Conservation (phyloP, 2,888 invertebrate genomes). For the Parnassius glacialis region DNA sequence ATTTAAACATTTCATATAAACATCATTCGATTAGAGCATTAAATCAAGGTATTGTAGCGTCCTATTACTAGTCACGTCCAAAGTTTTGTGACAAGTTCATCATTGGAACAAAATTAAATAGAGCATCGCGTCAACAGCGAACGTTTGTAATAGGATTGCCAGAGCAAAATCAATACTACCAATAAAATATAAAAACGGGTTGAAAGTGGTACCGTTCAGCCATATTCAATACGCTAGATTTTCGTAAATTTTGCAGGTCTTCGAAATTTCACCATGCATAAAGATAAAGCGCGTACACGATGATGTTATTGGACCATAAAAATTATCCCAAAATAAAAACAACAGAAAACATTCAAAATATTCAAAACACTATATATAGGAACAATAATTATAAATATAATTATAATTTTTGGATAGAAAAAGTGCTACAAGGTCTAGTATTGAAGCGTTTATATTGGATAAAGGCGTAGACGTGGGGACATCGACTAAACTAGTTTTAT, state of each 20-base stretch:
- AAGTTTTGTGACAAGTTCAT: slow-evolving; percentile 28
- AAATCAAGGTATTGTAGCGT: slow-evolving; percentile 13
- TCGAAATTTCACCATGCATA: neutral
- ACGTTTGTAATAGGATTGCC: neutral
- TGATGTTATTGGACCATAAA: slow-evolving; percentile 13
- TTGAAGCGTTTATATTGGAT: slow-evolving; percentile 18
- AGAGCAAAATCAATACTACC: neutral
- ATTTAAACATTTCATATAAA: slow-evolving; percentile 41
- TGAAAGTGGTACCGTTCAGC: neutral
- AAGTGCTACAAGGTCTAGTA: slow-evolving; percentile 14
- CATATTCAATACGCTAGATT: neutral
- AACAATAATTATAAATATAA: slow-evolving; percentile 15
- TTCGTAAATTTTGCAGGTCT: neutral
- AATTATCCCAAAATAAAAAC: slow-evolving; percentile 11
- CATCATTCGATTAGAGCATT: slow-evolving; percentile 26
- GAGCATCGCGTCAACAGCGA: slow-evolving; percentile 10
- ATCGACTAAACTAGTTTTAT: slow-evolving; percentile 11
- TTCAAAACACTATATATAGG: slow-evolving; percentile 15
- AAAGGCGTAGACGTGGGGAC: neutral
- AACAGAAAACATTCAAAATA: slow-evolving; percentile 18
- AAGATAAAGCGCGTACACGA: slow-evolving; percentile 5
- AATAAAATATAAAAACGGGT: neutral
- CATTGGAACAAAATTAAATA: slow-evolving; percentile 23
- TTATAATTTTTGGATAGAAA: slow-evolving; percentile 18
- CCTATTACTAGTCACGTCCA: slow-evolving; percentile 16